phyloP scores from a whole-genome alignment of 2,797 vertebrate genomes.

The Diglossa cyanea region DNA sequence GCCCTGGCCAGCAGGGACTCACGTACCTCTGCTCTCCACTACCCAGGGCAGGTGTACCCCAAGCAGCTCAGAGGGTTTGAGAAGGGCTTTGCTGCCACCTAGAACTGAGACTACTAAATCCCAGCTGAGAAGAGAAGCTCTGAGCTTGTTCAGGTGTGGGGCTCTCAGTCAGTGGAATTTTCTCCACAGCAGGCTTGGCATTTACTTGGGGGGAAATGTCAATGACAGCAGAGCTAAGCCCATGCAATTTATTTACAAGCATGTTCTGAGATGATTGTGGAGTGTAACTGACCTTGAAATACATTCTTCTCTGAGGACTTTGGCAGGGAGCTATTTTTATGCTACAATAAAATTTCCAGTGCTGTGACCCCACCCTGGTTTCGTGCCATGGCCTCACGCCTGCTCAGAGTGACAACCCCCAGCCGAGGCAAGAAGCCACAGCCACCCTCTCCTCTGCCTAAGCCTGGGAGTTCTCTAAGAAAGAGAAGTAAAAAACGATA shows the following conservation, averaged over 20 bases:
- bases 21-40: background rate
- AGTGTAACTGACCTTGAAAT: background rate
- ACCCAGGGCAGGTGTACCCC: background rate
- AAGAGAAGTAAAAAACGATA: background rate
- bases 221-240: background rate
- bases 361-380: background rate
- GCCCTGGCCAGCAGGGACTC: background rate
- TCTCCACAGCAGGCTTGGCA: background rate
- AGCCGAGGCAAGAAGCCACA: background rate
- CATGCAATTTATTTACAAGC: background rate
- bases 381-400: fast-evolving
- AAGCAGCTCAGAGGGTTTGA: background rate
- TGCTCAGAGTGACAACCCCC: background rate
- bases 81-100: constrained; percentile 64
- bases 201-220: background rate
- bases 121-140: background rate
- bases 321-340: background rate
- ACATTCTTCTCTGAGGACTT: background rate
- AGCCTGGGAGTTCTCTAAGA: background rate
- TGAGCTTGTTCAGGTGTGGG: background rate
- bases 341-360: background rate
- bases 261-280: background rate
- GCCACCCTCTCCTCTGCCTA: background rate
- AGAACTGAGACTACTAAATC: constrained; percentile 40
- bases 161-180: background rate